phyloP scores from a whole-genome alignment of 2,113 vertebrate genomes.

The Anas platyrhynchos region DNA sequence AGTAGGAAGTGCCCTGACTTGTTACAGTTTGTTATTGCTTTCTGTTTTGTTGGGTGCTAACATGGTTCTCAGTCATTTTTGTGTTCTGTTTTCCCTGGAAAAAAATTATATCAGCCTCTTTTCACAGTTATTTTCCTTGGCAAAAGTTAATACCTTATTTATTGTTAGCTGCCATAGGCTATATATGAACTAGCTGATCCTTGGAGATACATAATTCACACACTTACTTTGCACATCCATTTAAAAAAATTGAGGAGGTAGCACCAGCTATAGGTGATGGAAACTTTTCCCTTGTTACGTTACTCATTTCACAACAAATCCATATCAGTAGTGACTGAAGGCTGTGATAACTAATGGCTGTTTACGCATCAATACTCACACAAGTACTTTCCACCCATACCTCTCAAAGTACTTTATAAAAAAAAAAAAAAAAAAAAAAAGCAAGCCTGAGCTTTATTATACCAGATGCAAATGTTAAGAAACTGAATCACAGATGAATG shows the following conservation, averaged over 20 bases:
- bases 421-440: not conserved
- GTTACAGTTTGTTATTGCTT: constrained; percentile 2
- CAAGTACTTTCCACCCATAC: not conserved
- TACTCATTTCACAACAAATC: not conserved
- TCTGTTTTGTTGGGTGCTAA: not conserved
- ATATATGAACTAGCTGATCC: not conserved
- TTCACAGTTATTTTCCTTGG: not conserved
- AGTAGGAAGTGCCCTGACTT: constrained; percentile 3
- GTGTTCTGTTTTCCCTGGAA: not conserved
- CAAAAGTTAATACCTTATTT: not conserved
- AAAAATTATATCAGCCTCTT: not conserved
- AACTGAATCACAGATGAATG: not conserved
- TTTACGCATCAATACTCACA: not conserved
- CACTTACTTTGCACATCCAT: not conserved
- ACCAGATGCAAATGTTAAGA: not conserved
- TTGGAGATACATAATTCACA: not conserved
- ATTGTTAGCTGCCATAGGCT: not conserved
- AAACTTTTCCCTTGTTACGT: not conserved
- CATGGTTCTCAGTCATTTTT: not conserved
- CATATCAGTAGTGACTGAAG: not conserved
- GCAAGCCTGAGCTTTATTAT: not conserved
- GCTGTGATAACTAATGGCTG: not conserved
- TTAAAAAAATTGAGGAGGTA: not conserved
- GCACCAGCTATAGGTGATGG: not conserved
- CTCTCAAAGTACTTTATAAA: not conserved